phyloP scores from a whole-genome alignment of 2,888 invertebrate species.

The Drosophila multiciliata region DNA sequence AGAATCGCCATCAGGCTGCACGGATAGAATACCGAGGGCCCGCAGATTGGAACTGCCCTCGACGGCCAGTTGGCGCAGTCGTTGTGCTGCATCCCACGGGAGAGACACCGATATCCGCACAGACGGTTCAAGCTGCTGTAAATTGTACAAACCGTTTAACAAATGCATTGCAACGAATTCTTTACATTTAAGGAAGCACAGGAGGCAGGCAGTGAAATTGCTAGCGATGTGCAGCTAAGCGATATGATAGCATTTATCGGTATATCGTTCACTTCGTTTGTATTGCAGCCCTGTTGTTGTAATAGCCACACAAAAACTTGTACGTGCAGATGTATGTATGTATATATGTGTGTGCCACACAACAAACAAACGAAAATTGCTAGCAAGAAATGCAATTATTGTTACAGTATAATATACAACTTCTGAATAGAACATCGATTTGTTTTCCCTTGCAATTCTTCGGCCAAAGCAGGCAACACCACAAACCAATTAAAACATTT shows the following conservation, averaged over 20 bases:
- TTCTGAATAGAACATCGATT: neutral
- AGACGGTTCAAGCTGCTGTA: constrained; percentile 91
- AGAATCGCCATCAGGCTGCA: constrained; percentile 96
- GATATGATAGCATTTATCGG: constrained; percentile 37
- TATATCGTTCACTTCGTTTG: constrained; percentile 34
- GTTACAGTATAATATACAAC: neutral
- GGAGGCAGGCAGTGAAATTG: constrained; percentile 31
- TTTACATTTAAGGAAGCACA: constrained; percentile 39
- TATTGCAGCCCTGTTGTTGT: constrained; percentile 45
- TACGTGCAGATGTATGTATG: neutral
- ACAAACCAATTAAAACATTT: constrained; percentile 64
- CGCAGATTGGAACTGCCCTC: constrained; percentile 95
- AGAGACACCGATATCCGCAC: constrained; percentile 99
- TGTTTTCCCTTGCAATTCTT: neutral
- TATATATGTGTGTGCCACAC: neutral
- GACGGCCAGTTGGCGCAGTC: constrained; percentile 95
- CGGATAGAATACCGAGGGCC: constrained; percentile 96
- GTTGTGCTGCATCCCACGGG: constrained; percentile 97
- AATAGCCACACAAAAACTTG: constrained; percentile 13
- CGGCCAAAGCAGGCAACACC: constrained; percentile 6
- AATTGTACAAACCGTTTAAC: constrained; percentile 20
- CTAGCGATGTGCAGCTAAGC: constrained; percentile 31
- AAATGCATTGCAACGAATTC: constrained; percentile 28
- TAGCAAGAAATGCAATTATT: neutral
- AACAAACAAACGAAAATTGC: constrained; percentile 7